Base-by-base conservation (phyloP, 2,888 invertebrate species). In the Drosophila flavopinicola region DNA sequence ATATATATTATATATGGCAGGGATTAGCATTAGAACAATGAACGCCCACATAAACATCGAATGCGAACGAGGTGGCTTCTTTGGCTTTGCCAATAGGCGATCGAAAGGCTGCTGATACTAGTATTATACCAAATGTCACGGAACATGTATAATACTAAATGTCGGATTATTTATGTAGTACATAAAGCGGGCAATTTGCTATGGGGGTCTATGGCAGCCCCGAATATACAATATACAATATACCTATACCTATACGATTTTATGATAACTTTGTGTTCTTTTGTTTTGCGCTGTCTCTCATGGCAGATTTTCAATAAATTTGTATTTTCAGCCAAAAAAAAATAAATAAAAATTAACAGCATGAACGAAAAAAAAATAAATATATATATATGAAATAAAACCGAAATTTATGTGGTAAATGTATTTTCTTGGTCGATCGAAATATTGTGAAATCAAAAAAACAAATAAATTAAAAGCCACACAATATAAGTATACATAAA, bases 401-500 rank as follows among this genome's bases (percentile, higher is more conserved):
- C 17, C 27, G 48, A 83, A 85, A 78, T 79, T 85, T 79, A 83
- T 79, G 74, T 72, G 75, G 71, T 74, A 75, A 76, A 78, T 76
- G 42, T 76, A 76, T 86, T 76, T 76, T 79, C 77, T 84, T 63
- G 85, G 77, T 78, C 85, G 75, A 82, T 86, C 82, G 87, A 84
- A 82, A 82, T 87, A 87, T 82, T 82, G 87, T 85, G 87, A 82
- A 83, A 87, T 85, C 82, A 78, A 85, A 82, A 86, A 86, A 84
- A 80, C 78, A 80, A 80, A 80, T 80, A 80, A 80, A 80, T 86
- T 80, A 80, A 80, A 79, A 65, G 80, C 65, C 75, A 47, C 75
- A 79, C 79, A 78, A 79, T 80, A 72, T 63, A 70, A 48, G 49
- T 58, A 60, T 56, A 57, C 48, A 65, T 42, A 49, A 42, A 49